Evolutionary conservation across 2,113 vertebrate species (phyloP).

Genomic region (Salvelinus namaycush): DNA sequence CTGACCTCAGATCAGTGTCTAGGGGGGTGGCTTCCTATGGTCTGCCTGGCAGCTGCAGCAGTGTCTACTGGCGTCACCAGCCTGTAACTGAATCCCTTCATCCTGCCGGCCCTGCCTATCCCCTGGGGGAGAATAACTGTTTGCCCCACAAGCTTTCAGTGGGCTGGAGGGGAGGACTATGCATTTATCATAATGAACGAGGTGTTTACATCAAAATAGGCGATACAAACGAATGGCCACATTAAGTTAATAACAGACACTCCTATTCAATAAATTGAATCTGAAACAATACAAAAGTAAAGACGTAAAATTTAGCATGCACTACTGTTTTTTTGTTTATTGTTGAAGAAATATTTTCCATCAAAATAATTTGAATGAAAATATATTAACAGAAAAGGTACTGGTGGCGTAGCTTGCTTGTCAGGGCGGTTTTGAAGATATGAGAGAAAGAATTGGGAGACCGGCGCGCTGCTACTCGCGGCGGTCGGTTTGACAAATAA

Average conservation of each 20-base stretch:
- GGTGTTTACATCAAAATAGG: no score
- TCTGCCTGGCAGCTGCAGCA: slow-evolving; percentile 55
- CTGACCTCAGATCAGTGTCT: not conserved
- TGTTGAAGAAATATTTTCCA: no score
- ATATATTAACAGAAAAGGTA: no score
- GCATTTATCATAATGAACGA: not conserved
- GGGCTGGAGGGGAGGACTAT: not conserved
- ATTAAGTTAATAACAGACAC: no score
- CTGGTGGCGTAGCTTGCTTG: no score
- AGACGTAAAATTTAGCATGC: no score
- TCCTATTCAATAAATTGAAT: no score
- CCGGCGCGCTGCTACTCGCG: slow-evolving; percentile 21
- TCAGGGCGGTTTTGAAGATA: not conserved
- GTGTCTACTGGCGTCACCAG: slow-evolving; percentile 65
- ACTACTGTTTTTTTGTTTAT: no score
- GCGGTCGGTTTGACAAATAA: slow-evolving; percentile 40
- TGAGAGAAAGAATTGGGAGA: not conserved
- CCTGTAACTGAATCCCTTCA: slow-evolving; percentile 65
- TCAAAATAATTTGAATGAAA: no score
- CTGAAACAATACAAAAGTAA: no score
- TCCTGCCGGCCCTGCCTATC: slow-evolving; percentile 67
- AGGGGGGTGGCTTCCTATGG: not conserved
- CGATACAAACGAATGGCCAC: no score
- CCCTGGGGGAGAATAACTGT: slow-evolving; percentile 45
- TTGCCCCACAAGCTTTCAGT: slow-evolving; percentile 40